phyloP scores from a whole-genome alignment of 2,888 invertebrate species.

The Yponomeuta sedellus region DNA sequence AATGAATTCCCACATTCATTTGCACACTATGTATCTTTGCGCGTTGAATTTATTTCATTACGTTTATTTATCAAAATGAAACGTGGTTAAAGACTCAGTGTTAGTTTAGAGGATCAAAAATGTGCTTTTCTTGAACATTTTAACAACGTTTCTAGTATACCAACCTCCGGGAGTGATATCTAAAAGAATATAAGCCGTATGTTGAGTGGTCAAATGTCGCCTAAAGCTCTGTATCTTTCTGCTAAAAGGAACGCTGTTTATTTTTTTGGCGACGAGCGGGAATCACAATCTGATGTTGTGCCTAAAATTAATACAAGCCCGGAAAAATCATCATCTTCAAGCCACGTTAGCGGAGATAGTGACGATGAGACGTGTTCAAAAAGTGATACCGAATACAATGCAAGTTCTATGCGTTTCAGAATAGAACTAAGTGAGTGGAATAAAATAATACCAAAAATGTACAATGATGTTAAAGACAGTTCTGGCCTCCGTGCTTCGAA shows the following conservation, averaged over 20 bases:
- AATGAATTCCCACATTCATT: too few species aligned
- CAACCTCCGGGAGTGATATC: conserved; percentile 16
- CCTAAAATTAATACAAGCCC: background rate
- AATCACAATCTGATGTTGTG: background rate
- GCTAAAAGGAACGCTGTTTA: conserved; percentile 14
- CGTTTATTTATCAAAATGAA: conserved; percentile 12
- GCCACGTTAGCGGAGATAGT: background rate
- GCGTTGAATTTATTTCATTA: too few species aligned
- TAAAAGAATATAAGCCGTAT: conserved; percentile 14
- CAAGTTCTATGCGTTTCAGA: background rate
- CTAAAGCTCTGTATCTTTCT: conserved; percentile 17
- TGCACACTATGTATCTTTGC: too few species aligned
- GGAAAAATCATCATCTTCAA: background rate
- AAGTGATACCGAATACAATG: background rate
- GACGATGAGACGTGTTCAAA: background rate
- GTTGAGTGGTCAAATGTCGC: conserved; percentile 15
- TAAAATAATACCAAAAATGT: background rate
- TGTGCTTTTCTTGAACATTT: conserved; percentile 14
- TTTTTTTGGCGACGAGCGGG: background rate
- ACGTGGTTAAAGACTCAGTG: conserved; percentile 17
- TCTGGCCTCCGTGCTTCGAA: background rate
- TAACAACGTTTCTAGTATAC: conserved; percentile 14
- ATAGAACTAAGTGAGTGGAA: background rate
- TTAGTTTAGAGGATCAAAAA: conserved; percentile 17
- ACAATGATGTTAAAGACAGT: background rate